Percentiles rank a stretch among this genome's conserved stretches.
Conservation (phyloP, 1,140 invertebrate genomes). For the Papilio polytes region DNA sequence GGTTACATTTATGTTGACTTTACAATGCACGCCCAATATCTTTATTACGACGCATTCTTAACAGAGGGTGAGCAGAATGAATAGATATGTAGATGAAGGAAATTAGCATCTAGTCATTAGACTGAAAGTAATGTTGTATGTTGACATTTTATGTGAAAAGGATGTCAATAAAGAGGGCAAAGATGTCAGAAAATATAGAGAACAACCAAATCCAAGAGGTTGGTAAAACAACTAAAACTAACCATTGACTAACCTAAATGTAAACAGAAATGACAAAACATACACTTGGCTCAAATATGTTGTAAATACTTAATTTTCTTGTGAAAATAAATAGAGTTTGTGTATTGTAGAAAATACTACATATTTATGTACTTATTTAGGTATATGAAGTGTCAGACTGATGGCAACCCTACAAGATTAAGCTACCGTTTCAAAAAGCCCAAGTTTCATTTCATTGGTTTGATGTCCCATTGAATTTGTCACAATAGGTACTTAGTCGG, state of each 20-base stretch:
- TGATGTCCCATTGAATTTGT: slow-evolving; percentile 38
- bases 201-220: neutral
- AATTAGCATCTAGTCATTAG: slow-evolving; percentile 18
- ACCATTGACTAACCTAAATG: no score
- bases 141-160: slow-evolving; percentile 20
- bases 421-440: slow-evolving; percentile 34
- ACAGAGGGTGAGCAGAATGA: slow-evolving; percentile 34
- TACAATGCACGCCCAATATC: neutral
- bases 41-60: slow-evolving; percentile 29
- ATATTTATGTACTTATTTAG: neutral
- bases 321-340: no score
- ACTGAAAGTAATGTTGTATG: slow-evolving; percentile 11
- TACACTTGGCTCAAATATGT: no score
- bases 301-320: no score
- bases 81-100: slow-evolving; percentile 31
- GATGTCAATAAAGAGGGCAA: slow-evolving; percentile 15
- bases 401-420: slow-evolving; percentile 34
- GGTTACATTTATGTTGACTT: neutral
- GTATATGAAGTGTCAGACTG: slow-evolving; percentile 22
- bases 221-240: no score
- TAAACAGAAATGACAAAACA: no score
- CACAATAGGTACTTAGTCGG: slow-evolving; percentile 40
- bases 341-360: no score
- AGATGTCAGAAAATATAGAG: neutral
- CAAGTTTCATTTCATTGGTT: slow-evolving; percentile 29